phyloP scores from a whole-genome alignment of 1,140 invertebrate genomes.

The Apocrypta bakeri region DNA sequence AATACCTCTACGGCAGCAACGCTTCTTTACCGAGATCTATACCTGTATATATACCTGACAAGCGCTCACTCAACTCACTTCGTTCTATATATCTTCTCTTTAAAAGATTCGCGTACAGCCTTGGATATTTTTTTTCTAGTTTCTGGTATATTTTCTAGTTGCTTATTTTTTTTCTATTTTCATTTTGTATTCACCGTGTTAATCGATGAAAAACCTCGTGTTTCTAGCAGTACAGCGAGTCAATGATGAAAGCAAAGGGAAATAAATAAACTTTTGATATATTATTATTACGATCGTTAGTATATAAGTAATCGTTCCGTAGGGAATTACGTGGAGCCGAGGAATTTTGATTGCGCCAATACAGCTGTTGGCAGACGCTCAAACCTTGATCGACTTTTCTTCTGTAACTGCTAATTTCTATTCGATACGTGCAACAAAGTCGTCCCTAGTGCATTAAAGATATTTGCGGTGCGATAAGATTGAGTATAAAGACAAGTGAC shows the following conservation, averaged over 20 bases:
- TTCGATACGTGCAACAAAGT: neutral
- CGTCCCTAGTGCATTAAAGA: constrained; percentile 28
- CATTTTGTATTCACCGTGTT: neutral
- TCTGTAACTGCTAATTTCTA: constrained; percentile 22
- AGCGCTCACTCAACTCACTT: constrained; percentile 55
- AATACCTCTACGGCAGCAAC: neutral
- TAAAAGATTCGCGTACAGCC: constrained; percentile 2
- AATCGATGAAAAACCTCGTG: too few species aligned
- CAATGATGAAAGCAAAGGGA: too few species aligned
- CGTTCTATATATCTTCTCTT: constrained; percentile 1
- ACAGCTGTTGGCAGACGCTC: neutral
- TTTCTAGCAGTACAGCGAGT: too few species aligned
- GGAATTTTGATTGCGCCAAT: constrained; percentile 1
- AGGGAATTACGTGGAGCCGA: neutral
- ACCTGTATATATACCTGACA: constrained; percentile 50
- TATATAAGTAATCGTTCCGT: constrained; percentile 15
- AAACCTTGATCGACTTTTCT: constrained; percentile 19
- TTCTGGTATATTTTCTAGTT: neutral
- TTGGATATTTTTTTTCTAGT: neutral
- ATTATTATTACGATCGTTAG: too few species aligned
- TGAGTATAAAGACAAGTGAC: neutral
- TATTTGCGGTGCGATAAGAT: neutral
- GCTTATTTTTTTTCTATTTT: neutral
- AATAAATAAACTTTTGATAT: too few species aligned
- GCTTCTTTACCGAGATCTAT: too few species aligned